Evolutionary conservation across 2,888 invertebrate genomes (phyloP), one percentile per base, ranked within the genome.

Genomic region (Conus canariensis): DNA sequence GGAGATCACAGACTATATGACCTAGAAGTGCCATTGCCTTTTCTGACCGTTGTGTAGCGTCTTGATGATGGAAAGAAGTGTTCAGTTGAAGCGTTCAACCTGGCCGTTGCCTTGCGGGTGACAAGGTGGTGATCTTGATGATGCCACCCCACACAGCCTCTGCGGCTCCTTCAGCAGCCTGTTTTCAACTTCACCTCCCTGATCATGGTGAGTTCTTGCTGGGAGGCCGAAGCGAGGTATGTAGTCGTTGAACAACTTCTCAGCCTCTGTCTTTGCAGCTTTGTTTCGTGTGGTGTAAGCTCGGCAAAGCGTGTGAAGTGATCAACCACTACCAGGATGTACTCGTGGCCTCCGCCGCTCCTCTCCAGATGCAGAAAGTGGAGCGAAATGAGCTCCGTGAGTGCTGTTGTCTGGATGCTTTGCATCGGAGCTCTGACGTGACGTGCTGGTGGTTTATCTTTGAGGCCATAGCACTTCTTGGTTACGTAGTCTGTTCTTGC

Each of bases 371-470:
- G 83, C 83, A 83, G 83, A 45, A 83, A n/a, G 83, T 83, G 3
- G 14, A 5, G 19, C 8, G 10, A 83, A 10, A 83, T 10, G 30
- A 83, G 5, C 83, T 83, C 83, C 25, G 9, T 30, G 30, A 2
- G 30, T 30, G 30, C 30, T 30, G 30, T 30, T 30, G 83, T 83
- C 30, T n/a, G 22, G 45, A 83, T 83, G 5, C 45, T 83, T 45
- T 83, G 22, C 83, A 83, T n/a, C 30, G 45, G 83, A 10, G 83
- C 83, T 56, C 83, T n/a, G 19, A 25, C 83, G 30, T 83, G 83
- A 25, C 30, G 83, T 25, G 83, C 14, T 56, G 83, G 83, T 19
- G 83, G 83, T 30, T 83, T 83, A 45, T 83, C 83, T 1, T 8
- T n/a, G 83, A 83, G 19, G 83, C 45, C 5, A 3, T 10, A 3